Conservation (phyloP, 2,797 vertebrate genomes). For the Ciconia nigra region DNA sequence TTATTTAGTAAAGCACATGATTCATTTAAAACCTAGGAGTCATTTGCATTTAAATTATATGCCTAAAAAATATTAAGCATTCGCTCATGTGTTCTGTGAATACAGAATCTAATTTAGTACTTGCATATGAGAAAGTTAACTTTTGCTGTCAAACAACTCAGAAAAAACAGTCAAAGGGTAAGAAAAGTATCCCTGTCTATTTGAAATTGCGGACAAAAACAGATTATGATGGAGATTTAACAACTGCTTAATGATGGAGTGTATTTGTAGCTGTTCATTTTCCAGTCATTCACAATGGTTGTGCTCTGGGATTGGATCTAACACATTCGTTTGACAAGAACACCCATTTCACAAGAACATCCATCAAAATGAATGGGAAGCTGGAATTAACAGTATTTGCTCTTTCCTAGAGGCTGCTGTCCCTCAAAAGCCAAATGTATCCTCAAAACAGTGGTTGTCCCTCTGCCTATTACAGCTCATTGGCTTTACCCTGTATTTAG, state of each 20-base stretch:
- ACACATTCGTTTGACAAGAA: background rate
- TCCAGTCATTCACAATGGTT: background rate
- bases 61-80: conserved; percentile 11
- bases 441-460: background rate
- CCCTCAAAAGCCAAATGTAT: background rate
- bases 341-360: background rate
- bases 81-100: background rate
- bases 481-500: background rate
- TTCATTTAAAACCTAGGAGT: background rate
- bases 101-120: background rate
- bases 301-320: background rate
- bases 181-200: background rate
- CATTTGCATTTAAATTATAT: conserved; percentile 16
- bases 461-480: background rate
- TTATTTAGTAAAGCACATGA: conserved; percentile 14
- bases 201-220: background rate
- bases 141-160: background rate
- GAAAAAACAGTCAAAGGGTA: background rate
- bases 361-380: background rate
- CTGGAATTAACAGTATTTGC: background rate
- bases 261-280: background rate
- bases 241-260: background rate
- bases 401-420: background rate
- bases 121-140: background rate
- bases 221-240: background rate